Evolutionary conservation across 2,888 invertebrate genomes (phyloP).

Genomic region (Trissoscelio sp.): DNA sequence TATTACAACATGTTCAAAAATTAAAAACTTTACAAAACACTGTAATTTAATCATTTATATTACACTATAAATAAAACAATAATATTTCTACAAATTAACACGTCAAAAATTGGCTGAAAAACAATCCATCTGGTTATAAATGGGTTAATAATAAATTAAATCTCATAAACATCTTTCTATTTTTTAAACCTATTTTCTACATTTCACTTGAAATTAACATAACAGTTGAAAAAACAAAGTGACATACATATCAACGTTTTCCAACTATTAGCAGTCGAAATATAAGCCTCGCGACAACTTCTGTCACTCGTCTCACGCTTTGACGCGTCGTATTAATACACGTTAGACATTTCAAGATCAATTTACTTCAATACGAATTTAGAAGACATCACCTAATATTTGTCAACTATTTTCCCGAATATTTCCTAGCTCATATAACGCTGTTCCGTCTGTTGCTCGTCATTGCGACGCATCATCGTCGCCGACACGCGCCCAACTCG

Average conservation of each 20-base stretch:
- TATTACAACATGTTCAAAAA: too few relatives aligned
- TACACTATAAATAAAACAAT: too few relatives aligned
- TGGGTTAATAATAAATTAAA: too few relatives aligned
- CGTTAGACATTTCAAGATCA: constrained; percentile 46
- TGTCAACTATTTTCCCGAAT: constrained; percentile 54
- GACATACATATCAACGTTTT: constrained; percentile 14
- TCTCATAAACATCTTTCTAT: too few relatives aligned
- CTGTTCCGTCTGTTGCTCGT: constrained; percentile 50
- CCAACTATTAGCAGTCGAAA: constrained; percentile 23
- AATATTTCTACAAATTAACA: too few relatives aligned
- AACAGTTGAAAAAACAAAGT: constrained; percentile 2
- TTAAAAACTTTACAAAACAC: too few relatives aligned
- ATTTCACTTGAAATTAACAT: constrained; percentile 8
- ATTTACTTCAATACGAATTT: constrained; percentile 57
- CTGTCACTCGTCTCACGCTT: constrained; percentile 32
- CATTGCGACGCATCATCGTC: constrained; percentile 64
- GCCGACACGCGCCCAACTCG: constrained; percentile 64
- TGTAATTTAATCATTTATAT: too few relatives aligned
- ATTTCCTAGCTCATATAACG: constrained; percentile 26
- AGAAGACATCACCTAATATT: constrained; percentile 54
- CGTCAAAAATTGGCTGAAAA: too few relatives aligned
- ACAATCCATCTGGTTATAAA: too few relatives aligned
- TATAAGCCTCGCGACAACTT: constrained; percentile 29
- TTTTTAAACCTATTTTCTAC: background rate
- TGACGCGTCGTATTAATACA: constrained; percentile 42